phyloP scores from a whole-genome alignment of 2,888 invertebrate genomes.

The Nephrocerus scutellatus region DNA sequence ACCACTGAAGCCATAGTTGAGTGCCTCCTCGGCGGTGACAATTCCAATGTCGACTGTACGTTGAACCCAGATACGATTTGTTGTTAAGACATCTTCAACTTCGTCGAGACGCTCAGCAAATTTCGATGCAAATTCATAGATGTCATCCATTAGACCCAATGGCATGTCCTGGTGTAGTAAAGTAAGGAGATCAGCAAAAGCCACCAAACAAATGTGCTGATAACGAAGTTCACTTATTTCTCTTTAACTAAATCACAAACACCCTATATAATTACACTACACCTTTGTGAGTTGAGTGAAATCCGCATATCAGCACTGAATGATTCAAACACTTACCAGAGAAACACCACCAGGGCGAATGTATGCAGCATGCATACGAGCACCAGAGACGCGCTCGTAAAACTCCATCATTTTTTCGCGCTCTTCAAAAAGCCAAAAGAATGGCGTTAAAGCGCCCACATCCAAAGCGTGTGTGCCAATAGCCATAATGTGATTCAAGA shows the following conservation, averaged over 20 bases:
- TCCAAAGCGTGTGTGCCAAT: constrained; percentile 95
- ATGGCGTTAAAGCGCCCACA: constrained; percentile 94
- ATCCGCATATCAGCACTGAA: too few relatives aligned
- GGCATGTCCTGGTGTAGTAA: constrained; percentile 86
- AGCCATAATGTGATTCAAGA: constrained; percentile 97
- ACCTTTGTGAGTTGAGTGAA: too few relatives aligned
- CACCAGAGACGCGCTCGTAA: constrained; percentile 95
- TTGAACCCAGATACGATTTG: constrained; percentile 90
- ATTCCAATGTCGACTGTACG: constrained; percentile 86
- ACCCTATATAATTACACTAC: too few relatives aligned
- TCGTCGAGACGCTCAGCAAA: constrained; percentile 92
- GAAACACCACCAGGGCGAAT: constrained; percentile 95
- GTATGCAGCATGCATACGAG: constrained; percentile 98
- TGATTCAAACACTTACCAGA: too few relatives aligned
- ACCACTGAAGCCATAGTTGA: constrained; percentile 95
- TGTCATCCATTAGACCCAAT: constrained; percentile 92
- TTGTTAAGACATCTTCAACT: constrained; percentile 87
- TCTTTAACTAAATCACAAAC: too few relatives aligned
- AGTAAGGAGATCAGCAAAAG: too few relatives aligned
- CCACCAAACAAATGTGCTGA: too few relatives aligned
- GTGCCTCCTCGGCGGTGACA: constrained; percentile 85
- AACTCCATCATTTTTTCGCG: constrained; percentile 99
- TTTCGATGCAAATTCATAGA: constrained; percentile 82
- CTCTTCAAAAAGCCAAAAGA: constrained; percentile 99
- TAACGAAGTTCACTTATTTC: too few relatives aligned